Percentiles rank a stretch among this genome's conserved stretches.
Evolutionary conservation across 2,113 vertebrate species (phyloP).

Genomic region (Drymodes brunneopygia): DNA sequence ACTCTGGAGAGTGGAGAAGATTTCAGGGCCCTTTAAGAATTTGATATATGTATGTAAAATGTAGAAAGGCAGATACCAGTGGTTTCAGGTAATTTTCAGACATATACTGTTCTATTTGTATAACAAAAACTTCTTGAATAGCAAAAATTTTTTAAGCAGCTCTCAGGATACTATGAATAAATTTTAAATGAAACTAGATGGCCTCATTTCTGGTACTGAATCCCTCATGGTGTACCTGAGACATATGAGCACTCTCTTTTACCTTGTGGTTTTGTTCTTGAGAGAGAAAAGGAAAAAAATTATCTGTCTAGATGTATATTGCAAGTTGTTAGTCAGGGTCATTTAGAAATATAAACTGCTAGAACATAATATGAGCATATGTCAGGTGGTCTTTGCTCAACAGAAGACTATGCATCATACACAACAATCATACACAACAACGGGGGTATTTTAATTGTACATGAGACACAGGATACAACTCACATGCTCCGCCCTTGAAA

Average conservation of each 20-base stretch:
- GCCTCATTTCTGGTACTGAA: not conserved
- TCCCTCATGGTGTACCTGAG: not conserved
- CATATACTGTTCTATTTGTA: not conserved
- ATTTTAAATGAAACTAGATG: not conserved
- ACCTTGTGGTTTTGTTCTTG: not conserved
- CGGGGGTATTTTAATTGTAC: no score
- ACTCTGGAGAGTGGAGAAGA: not conserved
- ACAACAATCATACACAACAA: not conserved
- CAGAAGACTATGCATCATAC: fast-evolving
- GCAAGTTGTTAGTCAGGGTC: not conserved
- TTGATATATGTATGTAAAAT: not conserved
- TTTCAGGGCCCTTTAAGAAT: not conserved
- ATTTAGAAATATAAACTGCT: not conserved
- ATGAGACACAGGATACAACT: not conserved
- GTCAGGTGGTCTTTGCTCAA: not conserved
- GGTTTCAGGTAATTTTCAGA: not conserved
- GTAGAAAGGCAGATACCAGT: not conserved
- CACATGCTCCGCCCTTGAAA: not conserved
- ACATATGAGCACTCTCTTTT: not conserved
- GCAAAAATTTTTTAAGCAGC: not conserved
- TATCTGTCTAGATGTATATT: not conserved
- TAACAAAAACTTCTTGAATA: not conserved
- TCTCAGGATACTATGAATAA: not conserved
- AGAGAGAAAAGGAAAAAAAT: not conserved
- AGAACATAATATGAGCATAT: not conserved